Evolutionary conservation across 2,888 invertebrate species (phyloP).

Genomic region (Lithophane leautieri): DNA sequence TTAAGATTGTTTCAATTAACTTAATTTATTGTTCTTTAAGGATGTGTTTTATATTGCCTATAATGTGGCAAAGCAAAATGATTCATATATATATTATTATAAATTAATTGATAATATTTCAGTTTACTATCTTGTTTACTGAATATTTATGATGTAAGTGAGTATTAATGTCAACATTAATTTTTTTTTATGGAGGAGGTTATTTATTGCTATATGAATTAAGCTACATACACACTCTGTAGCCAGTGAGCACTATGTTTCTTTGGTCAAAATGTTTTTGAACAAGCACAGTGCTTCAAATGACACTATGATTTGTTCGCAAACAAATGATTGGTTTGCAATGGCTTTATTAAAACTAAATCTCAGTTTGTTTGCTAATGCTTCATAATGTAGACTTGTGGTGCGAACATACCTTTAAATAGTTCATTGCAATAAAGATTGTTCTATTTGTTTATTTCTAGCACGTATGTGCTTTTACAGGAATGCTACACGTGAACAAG

Average conservation of each 20-base stretch:
- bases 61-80: neutral
- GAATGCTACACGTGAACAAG: neutral
- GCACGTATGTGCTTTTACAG: neutral
- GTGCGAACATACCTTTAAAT: neutral
- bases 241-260: neutral
- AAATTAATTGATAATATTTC: neutral
- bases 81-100: neutral
- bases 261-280: neutral
- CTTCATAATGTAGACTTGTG: neutral
- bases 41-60: neutral
- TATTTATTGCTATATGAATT: neutral
- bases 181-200: neutral
- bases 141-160: neutral
- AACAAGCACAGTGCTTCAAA: neutral
- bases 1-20: constrained; percentile 23
- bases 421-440: neutral
- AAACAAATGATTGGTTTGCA: neutral
- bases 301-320: neutral
- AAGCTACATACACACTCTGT: neutral
- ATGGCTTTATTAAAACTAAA: neutral
- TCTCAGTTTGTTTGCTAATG: neutral
- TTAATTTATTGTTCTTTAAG: constrained; percentile 11
- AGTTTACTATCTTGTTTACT: neutral
- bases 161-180: neutral
- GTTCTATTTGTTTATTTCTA: neutral